Evolutionary conservation across 2,113 vertebrate species (phyloP), one percentile per base, ranked within the genome.

Genomic region (Suncus etruscus): DNA sequence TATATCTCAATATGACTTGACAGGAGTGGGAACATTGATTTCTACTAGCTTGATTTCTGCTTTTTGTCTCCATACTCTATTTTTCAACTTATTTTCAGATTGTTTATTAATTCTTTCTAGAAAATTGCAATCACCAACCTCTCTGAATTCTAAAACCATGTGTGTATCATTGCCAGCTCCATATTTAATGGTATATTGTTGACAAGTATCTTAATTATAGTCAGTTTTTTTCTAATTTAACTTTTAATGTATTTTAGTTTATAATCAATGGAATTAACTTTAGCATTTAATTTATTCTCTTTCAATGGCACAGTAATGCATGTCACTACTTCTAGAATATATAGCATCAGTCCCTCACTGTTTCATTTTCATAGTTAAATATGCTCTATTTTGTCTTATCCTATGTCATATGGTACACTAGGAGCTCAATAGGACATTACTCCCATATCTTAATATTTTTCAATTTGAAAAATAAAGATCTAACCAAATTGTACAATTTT

Each of bases 1-100:
- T 68, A n/a, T 48, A 83, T 68, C 80, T 83, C 80, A 82, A 82
- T 82, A 68, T 68, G 68, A 48, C 27, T 72, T 39, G 39, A 32
- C 12, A 2, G 27, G 4, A 4, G 6, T 11, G 47, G 45, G 7
- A 47, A 66, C 9, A 72, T 25, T 39, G n/a, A 15, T 50, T 70
- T 80, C 31, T 45, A 47, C 22, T 24, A 65, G 32, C 18, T 39
- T n/a, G 14, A 20, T 29, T 29, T 77, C 77, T 65, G 10, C 20
- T 63, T 15, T 24, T 65, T 47, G 8, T 48, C 29, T 8, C 75
- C 8, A 25, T 29, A 63, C 11, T 80, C 3, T 51, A 31, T 84
- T 79, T 89, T 78, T 47, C 32, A n/a, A 11, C 3, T 83, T 61
- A 58, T 69, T 11, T 70, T n/a, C 31, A 50, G 24, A 45, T 61